These are phyloP conservation scores for Scelioninae gen. 1 DNA, from an alignment of 2,888 invertebrate species.

Conservation along the genomic window DNA sequence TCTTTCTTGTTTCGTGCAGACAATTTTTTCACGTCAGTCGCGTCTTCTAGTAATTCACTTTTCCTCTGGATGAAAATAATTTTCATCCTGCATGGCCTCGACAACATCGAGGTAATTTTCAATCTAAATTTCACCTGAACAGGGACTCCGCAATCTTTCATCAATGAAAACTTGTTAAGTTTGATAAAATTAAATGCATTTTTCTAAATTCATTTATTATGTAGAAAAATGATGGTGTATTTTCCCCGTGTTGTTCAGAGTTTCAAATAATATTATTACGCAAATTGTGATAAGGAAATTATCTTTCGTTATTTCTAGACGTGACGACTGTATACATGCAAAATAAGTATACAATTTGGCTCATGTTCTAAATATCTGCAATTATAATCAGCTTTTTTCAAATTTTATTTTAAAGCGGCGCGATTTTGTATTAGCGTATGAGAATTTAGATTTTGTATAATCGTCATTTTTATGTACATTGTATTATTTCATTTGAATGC, in stretches of 20 bases:
- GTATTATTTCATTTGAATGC: conserved; percentile 4
- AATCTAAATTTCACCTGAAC: conserved; percentile 27
- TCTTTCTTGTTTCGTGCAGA: conserved; percentile 71
- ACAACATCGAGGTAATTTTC: conserved; percentile 33
- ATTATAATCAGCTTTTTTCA: not conserved
- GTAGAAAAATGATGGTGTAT: not conserved
- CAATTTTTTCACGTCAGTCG: conserved; percentile 67
- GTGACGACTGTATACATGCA: conserved; percentile 10
- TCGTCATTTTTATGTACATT: not conserved
- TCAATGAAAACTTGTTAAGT: not conserved
- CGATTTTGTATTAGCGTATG: not conserved
- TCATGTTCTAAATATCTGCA: not conserved
- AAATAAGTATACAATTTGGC: conserved; percentile 6
- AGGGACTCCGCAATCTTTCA: conserved; percentile 5
- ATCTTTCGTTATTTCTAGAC: conserved; percentile 13
- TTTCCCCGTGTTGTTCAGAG: not conserved
- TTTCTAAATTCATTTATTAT: not conserved
- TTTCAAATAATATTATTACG: conserved; percentile 2
- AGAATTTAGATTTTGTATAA: not conserved
- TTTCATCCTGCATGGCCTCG: conserved; percentile 1
- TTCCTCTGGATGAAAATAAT: conserved; percentile 50
- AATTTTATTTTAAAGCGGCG: not conserved
- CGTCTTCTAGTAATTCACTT: conserved; percentile 62
- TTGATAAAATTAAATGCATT: conserved; percentile 1
- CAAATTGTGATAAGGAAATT: conserved; percentile 13